These are phyloP conservation scores for Lophotriccus pileatus DNA, from an alignment of 2,797 vertebrate genomes.

Conservation along the genomic window DNA sequence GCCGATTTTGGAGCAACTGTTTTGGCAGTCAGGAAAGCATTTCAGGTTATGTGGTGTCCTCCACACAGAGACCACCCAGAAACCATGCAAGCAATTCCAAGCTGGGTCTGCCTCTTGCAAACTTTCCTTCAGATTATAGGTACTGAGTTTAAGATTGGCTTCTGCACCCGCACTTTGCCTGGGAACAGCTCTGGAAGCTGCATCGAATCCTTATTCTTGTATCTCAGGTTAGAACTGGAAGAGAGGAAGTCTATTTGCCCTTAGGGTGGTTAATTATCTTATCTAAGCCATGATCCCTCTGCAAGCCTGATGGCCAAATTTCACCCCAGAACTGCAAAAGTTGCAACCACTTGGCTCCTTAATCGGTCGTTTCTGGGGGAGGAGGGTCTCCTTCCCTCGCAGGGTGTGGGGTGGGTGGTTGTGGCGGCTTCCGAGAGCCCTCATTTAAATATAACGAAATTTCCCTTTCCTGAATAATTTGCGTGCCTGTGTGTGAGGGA, in stretches of 20 bases:
- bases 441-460: not conserved
- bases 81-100: not conserved
- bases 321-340: not conserved
- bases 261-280: fast-evolving
- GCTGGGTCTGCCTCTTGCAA: not conserved
- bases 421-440: not conserved
- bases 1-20: not conserved
- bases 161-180: fast-evolving
- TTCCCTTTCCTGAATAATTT: not conserved
- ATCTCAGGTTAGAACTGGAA: not conserved
- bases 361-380: fast-evolving
- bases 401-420: not conserved
- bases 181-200: not conserved
- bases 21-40: not conserved
- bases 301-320: not conserved
- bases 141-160: not conserved
- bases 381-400: not conserved
- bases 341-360: not conserved
- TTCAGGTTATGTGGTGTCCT: fast-evolving
- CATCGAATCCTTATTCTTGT: not conserved
- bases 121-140: not conserved
- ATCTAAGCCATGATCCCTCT: not conserved
- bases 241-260: not conserved
- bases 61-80: not conserved
- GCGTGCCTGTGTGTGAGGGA: not conserved